A percentile compares a stretch with the other conserved stretches of the same genome.
Conservation (phyloP, 2,797 vertebrate genomes). For the Hydrophis major region DNA sequence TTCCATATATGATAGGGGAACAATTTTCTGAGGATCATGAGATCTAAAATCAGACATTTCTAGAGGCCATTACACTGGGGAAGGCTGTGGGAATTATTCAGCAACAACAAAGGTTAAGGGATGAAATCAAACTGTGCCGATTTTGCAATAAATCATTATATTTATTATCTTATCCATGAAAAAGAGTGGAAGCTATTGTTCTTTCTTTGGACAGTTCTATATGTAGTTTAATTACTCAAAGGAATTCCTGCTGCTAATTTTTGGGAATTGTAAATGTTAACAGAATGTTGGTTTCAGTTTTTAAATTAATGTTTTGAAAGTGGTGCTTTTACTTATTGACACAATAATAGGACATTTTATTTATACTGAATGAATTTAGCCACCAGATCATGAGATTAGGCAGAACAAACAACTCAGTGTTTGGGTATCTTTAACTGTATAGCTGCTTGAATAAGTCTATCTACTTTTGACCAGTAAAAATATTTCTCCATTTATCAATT, state of each 20-base stretch:
- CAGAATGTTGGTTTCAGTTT: constrained; percentile 41
- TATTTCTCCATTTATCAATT: background rate
- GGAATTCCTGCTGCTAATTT: constrained; percentile 29
- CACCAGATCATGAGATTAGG: constrained; percentile 58
- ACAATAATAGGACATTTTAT: constrained; percentile 42
- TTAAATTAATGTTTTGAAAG: constrained; percentile 49
- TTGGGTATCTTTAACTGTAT: background rate
- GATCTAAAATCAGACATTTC: background rate
- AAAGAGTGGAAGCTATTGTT: constrained; percentile 29
- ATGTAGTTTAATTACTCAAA: constrained; percentile 37
- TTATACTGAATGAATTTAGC: constrained; percentile 48
- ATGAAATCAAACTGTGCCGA: background rate
- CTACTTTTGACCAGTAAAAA: background rate
- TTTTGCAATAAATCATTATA: constrained; percentile 35
- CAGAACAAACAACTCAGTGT: constrained; percentile 44
- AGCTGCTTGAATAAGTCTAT: background rate
- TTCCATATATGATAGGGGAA: background rate
- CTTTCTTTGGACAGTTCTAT: constrained; percentile 1
- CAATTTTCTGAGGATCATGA: background rate
- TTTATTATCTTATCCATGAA: constrained; percentile 44
- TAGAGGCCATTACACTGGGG: constrained; percentile 11
- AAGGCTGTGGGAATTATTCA: constrained; percentile 19
- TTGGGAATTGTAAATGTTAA: constrained; percentile 44
- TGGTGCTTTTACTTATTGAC: constrained; percentile 25
- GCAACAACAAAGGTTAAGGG: background rate